Base-by-base conservation (phyloP, 2,113 vertebrate genomes). In the Entelurus aequoreus region DNA sequence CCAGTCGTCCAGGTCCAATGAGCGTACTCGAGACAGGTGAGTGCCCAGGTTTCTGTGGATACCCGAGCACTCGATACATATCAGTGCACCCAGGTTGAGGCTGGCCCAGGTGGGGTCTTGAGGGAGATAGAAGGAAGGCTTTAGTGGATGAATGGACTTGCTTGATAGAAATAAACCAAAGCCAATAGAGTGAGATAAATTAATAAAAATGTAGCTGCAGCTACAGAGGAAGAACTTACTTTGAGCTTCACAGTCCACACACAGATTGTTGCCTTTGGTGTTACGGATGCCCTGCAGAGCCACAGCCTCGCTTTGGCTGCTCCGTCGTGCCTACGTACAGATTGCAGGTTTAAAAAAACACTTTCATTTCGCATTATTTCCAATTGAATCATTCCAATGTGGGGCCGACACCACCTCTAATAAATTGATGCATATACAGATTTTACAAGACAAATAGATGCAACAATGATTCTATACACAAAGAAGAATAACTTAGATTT, bases 1-100 rank as follows among this genome's bases (percentile, higher is more conserved):
- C 94, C 95, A 97, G 62, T 97, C 94, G 5, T 99, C 96, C 80
- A 99, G 89, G 80, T 96, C 96, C 6, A 99, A 90, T 0, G 96
- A 99, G 57, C 96, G 94, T 4, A 99, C 96, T 0, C 96, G 93
- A 0, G 96, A 99, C 74, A 99, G 84, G 85, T 98, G 96, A 1
- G 95, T 96, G 46, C 96, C 96, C 78, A 98, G 88, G 81, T 98
- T 98, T 9, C 95, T 90, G 78, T 98, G 96, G 83, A 98, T 97
- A 37, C 95, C 95, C 0, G 96, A 98, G 78, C 96, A 98, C 87
- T 98, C 95, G 49, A 98, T 97, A 82, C 96, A 98, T 88, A 99
- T 98, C 76, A 99, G 82, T 0, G 96, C 94, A 0, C 96, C 96
- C 70, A 98, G 86, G 81, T 99, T 99, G 63, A 98, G 87, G 47